phyloP scores from a whole-genome alignment of 2,113 vertebrate species.

The Planiliza haematocheilus region DNA sequence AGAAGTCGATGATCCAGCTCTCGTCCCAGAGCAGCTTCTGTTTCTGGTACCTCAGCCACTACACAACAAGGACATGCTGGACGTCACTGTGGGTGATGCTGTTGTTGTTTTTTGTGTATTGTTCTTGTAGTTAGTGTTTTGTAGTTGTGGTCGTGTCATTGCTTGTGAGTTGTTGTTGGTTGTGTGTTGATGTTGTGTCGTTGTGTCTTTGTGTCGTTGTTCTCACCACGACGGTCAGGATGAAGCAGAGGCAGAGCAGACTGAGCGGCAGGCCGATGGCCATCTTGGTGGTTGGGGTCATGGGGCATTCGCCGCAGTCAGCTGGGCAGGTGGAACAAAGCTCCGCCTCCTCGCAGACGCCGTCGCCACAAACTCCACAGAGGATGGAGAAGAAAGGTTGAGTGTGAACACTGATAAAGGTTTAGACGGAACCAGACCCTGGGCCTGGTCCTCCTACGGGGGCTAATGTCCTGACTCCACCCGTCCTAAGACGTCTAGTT shows the following conservation, averaged over 20 bases:
- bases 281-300: slow-evolving; percentile 74
- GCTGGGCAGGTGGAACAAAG: slow-evolving; percentile 84
- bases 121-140: not conserved
- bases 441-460: no score
- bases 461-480: no score
- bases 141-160: not conserved
- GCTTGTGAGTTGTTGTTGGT: not conserved
- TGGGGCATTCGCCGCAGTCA: slow-evolving; percentile 86
- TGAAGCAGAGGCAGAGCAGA: slow-evolving; percentile 81
- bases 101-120: not conserved
- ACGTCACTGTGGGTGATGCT: not conserved
- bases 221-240: slow-evolving; percentile 81
- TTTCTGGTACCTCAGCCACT: slow-evolving; percentile 90
- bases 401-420: no score
- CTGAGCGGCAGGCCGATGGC: slow-evolving; percentile 83
- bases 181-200: not conserved
- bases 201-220: slow-evolving; percentile 8
- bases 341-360: slow-evolving; percentile 85
- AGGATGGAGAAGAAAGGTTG: not conserved
- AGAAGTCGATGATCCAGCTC: slow-evolving; percentile 89
- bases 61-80: not conserved
- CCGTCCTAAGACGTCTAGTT: no score
- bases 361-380: slow-evolving; percentile 85
- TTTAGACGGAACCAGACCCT: no score
- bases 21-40: slow-evolving; percentile 90